A percentile compares a stretch with the other conserved stretches of the same genome.
phyloP scores from a whole-genome alignment of 2,888 invertebrate genomes.

The Blastobasis lacticolella region DNA sequence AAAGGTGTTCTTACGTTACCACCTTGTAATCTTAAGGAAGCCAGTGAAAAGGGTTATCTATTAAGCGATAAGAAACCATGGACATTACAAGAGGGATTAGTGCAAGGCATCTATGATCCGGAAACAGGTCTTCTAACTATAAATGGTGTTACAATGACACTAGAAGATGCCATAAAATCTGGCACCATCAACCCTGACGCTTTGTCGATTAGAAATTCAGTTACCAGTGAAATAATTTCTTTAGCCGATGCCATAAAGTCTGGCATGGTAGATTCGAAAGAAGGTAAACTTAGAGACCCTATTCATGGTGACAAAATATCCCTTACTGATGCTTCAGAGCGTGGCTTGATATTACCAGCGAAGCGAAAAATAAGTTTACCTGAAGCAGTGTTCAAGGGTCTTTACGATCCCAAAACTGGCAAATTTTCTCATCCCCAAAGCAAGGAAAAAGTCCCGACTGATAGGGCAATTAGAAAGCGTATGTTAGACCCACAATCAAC shows the following conservation, averaged over 20 bases:
- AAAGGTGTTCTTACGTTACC: constrained; percentile 81
- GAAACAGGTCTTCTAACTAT: constrained; percentile 82
- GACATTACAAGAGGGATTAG: constrained; percentile 87
- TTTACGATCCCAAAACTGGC: constrained; percentile 89
- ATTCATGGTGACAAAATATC: constrained; percentile 82
- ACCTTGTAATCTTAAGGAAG: constrained; percentile 82
- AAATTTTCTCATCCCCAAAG: constrained; percentile 86
- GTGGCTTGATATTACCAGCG: constrained; percentile 86
- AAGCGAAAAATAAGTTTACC: constrained; percentile 88
- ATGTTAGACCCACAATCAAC: constrained; percentile 89
- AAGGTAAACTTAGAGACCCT: constrained; percentile 86
- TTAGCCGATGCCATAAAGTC: constrained; percentile 84
- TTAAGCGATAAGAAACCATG: constrained; percentile 85
- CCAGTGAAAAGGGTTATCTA: constrained; percentile 86
- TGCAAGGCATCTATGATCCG: constrained; percentile 85
- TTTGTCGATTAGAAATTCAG: constrained; percentile 85
- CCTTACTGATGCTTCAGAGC: constrained; percentile 87
- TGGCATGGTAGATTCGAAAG: constrained; percentile 85
- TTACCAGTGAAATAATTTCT: constrained; percentile 85
- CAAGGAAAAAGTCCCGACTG: constrained; percentile 85
- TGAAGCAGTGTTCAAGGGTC: constrained; percentile 93
- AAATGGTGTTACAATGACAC: constrained; percentile 78
- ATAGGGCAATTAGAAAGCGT: constrained; percentile 88
- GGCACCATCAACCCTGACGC: constrained; percentile 85
- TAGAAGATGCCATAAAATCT: constrained; percentile 82